Base-by-base conservation (phyloP, 1,140 invertebrate genomes). In the Eriocheir sinensis region DNA sequence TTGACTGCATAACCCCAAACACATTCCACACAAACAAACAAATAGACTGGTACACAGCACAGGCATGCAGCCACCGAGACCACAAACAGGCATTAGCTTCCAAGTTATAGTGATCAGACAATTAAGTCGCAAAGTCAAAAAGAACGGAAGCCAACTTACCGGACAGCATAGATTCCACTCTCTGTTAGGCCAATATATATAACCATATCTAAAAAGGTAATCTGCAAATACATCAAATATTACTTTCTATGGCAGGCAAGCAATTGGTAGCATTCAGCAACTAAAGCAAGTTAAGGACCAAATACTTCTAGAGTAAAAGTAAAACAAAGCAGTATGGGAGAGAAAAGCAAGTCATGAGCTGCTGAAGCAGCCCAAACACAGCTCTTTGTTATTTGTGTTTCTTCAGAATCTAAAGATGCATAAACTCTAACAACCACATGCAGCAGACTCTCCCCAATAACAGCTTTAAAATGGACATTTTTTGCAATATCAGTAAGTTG, bases 201-300 rank as follows among this genome's bases (percentile, higher is more conserved):
- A 34, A 96, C 95, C 95, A 97, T 97, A 93, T 97, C 97, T 93
- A 97, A 94, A 79, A 97, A 95, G 30, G 96, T 97, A 91, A 97
- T 93, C 97, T 97, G 96, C 53, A 96, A 95, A 95, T 86, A 90
- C 90, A 48, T 79, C 17, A 86, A 85, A 53, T 12, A 92, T 80
- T 92, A 48, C n/a, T 79, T 41, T 41, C 93, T 53, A 32, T 9
- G 83, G 15, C 79, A 92, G 30, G 48, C 79, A 83, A 92, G 72
- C 72, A 80, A n/a, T 2, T 34, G 79, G 79, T 53, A 53, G n/a
- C n/a, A n/a, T n/a, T n/a, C n/a, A n/a, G 12, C 8, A 27, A n/a
- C 27, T 27, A 72, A 72, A 72, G 60, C n/a, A 2, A n/a, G 60
- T n/a, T n/a, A 72, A 72, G 27, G 60, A n/a, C 0, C 27, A 21